Evolutionary conservation across 2,888 invertebrate genomes (phyloP).

Genomic region (Xestia xanthographa): DNA sequence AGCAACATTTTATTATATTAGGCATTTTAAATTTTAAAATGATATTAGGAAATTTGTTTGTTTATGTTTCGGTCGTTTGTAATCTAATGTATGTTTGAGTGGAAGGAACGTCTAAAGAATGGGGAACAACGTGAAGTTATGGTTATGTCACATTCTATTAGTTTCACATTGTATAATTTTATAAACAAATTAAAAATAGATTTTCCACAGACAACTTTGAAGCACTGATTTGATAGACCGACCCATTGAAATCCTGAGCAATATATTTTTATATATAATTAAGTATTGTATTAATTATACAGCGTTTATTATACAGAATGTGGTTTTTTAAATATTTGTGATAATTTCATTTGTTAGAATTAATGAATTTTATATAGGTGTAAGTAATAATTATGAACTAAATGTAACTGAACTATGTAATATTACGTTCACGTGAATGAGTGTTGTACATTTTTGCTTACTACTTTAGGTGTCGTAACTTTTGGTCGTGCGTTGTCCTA

Average conservation of each 20-base stretch:
- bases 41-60: constrained; percentile 44
- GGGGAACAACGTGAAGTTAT: constrained; percentile 69
- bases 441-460: constrained; percentile 85
- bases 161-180: constrained; percentile 66
- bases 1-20: constrained; percentile 63
- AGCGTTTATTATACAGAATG: constrained; percentile 86
- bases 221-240: constrained; percentile 88
- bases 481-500: constrained; percentile 82
- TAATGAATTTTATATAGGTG: constrained; percentile 79
- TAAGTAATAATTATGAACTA: constrained; percentile 67
- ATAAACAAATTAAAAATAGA: constrained; percentile 62
- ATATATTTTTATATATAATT: constrained; percentile 90
- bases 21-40: constrained; percentile 49
- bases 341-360: constrained; percentile 82
- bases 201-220: constrained; percentile 76
- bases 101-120: constrained; percentile 60
- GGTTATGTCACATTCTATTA: constrained; percentile 61
- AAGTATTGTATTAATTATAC: constrained; percentile 87
- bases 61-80: constrained; percentile 41
- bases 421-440: constrained; percentile 74
- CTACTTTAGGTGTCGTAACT: constrained; percentile 86
- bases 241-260: constrained; percentile 89
- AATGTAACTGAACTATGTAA: constrained; percentile 69
- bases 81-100: constrained; percentile 42
- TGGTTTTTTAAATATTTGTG: constrained; percentile 85